Evolutionary conservation across 2,888 invertebrate species (phyloP), one percentile per base, ranked within the genome.

Genomic region (Mellilla xanthometata): DNA sequence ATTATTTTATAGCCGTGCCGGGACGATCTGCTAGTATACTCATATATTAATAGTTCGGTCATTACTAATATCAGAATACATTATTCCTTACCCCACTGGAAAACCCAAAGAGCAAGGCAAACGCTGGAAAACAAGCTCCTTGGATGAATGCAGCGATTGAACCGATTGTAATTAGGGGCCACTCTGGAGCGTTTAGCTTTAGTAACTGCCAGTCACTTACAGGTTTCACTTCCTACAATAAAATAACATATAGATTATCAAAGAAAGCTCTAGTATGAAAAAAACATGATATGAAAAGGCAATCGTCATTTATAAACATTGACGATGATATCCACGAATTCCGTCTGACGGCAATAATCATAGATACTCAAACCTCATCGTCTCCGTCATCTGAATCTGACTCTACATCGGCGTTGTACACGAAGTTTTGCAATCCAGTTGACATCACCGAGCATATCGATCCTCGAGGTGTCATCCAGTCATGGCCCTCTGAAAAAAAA

Each of bases 61-160:
- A n/a, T n/a, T n/a, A n/a, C n/a, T n/a, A n/a, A n/a, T n/a, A n/a
- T n/a, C n/a, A n/a, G n/a, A 10, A 9, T 12, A 27, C 2, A 33
- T 9, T 6, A 7, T n/a, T 22, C 55, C 85, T 77, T 73, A 92
- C 92, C 52, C 91, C 91, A 60, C 93, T 91, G 5, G 93, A 91
- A 62, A 93, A 92, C 30, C 94, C 94, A 62, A 94, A 94, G 1
- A 94, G 83, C n/a, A 94, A 75, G 0, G 94, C 93, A 62, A 93
- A 94, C 0, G 90, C 88, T 3, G 94, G 94, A 59, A 93, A 92
- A 40, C 92, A 91, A 0, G 91, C 90, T 5, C 94, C 94, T 39
- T 93, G 93, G 2, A 91, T 66, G 22, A 92, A 85, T 0, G 94
- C 92, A 1, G 93, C 92, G 2, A 94, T 67, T n/a, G 91, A 90